Evolutionary conservation across 2,888 invertebrate genomes (phyloP).

Genomic region (Mythimna albipuncta): DNA sequence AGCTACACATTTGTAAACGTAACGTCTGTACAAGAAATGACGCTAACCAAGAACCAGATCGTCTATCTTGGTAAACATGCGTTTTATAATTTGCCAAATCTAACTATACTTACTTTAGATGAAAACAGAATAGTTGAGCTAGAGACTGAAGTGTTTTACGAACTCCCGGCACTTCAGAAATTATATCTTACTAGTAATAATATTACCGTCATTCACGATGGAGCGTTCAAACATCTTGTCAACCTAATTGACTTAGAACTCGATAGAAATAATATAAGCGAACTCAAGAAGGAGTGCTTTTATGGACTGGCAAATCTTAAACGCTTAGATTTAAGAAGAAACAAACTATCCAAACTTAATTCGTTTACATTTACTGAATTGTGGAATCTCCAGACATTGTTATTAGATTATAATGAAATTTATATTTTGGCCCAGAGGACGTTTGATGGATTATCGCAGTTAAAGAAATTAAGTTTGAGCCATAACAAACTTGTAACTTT

Average conservation of each 20-base stretch:
- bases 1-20: slow-evolving; percentile 94
- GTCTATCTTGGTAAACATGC: slow-evolving; percentile 92
- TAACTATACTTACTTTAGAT: slow-evolving; percentile 93
- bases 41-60: slow-evolving; percentile 93
- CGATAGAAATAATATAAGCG: slow-evolving; percentile 94
- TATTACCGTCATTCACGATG: slow-evolving; percentile 95
- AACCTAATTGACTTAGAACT: slow-evolving; percentile 95
- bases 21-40: slow-evolving; percentile 92
- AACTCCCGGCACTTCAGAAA: slow-evolving; percentile 93
- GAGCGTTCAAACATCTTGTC: slow-evolving; percentile 94
- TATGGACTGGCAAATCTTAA: slow-evolving; percentile 94
- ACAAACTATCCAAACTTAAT: slow-evolving; percentile 94
- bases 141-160: slow-evolving; percentile 94
- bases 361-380: slow-evolving; percentile 95
- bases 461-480: slow-evolving; percentile 93
- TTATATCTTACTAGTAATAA: slow-evolving; percentile 96
- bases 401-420: slow-evolving; percentile 93
- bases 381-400: slow-evolving; percentile 93
- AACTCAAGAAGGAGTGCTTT: slow-evolving; percentile 94
- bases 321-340: slow-evolving; percentile 93
- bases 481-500: slow-evolving; percentile 94
- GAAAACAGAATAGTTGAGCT: slow-evolving; percentile 94
- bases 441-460: slow-evolving; percentile 93
- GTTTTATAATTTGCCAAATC: slow-evolving; percentile 93
- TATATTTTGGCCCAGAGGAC: slow-evolving; percentile 94